These are phyloP conservation scores for Sarcoramphus papa DNA, from an alignment of 2,797 vertebrate species.

Conservation along the genomic window DNA sequence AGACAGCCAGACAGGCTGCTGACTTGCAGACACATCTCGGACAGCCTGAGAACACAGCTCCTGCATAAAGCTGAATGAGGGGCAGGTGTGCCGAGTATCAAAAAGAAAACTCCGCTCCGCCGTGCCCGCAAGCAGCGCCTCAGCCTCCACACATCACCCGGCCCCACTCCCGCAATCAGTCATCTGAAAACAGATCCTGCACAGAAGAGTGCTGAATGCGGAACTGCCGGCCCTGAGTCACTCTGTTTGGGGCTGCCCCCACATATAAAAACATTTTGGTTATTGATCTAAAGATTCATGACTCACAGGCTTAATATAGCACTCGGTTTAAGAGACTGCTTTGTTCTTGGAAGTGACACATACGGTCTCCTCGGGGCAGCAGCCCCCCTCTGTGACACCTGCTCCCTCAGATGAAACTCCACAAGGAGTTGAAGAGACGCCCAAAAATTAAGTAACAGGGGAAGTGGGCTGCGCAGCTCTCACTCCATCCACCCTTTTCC, in stretches of 20 bases:
- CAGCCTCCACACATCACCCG: not conserved
- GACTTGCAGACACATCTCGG: not conserved
- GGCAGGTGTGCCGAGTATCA: not conserved
- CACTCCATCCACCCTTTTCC: not conserved
- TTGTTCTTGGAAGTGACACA: conserved; percentile 50
- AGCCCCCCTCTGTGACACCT: not conserved
- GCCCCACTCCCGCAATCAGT: not conserved
- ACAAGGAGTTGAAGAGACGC: not conserved
- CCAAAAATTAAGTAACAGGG: not conserved
- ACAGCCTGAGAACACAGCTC: not conserved
- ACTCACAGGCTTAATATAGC: conserved; percentile 30
- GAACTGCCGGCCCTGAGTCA: not conserved
- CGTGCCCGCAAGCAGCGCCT: not conserved
- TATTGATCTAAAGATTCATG: conserved; percentile 56
- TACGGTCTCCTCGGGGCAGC: not conserved
- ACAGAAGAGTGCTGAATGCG: not conserved
- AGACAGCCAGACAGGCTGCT: not conserved
- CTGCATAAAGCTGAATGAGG: not conserved
- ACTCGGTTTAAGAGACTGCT: not conserved
- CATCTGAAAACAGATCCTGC: conserved; percentile 2
- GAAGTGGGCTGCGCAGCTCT: not conserved
- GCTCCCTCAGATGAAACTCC: not conserved
- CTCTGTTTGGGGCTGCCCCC: conserved; percentile 57
- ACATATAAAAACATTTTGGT: conserved; percentile 40
- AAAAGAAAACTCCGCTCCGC: not conserved